These are phyloP conservation scores for Chionis minor DNA, from an alignment of 2,113 vertebrate genomes.

Conservation along the genomic window DNA sequence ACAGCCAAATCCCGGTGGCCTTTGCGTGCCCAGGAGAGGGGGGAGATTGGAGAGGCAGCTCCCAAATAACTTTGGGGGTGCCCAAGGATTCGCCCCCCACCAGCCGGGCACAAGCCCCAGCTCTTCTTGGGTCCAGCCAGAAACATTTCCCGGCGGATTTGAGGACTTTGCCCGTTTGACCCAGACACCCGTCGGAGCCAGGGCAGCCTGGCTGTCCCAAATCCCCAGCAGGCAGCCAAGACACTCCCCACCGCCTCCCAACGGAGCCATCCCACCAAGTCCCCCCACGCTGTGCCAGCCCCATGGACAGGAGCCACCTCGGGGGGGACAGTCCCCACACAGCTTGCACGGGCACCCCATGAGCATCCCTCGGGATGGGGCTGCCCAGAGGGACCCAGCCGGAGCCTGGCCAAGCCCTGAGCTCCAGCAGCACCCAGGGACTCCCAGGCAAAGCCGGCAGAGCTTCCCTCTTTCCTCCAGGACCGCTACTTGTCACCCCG, in stretches of 20 bases:
- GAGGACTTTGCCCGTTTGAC: background rate
- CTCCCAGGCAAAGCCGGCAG: no score
- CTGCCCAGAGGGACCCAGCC: background rate
- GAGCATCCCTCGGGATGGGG: background rate
- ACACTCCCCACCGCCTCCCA: background rate
- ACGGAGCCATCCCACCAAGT: fast-evolving
- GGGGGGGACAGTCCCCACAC: fast-evolving
- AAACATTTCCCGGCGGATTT: fast-evolving
- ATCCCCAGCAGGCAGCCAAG: fast-evolving
- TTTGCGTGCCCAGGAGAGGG: background rate
- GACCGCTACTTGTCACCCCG: background rate
- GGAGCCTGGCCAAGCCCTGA: background rate
- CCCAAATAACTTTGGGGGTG: background rate
- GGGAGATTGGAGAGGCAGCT: background rate
- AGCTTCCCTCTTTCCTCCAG: background rate
- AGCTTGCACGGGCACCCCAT: background rate
- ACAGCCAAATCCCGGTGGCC: background rate
- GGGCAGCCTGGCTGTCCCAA: background rate
- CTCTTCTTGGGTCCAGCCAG: fast-evolving
- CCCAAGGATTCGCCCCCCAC: background rate
- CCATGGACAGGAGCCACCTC: fast-evolving
- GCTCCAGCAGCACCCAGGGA: background rate
- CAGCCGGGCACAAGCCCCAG: fast-evolving
- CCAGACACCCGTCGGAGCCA: fast-evolving
- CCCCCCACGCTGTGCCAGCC: fast-evolving